Evolutionary conservation across 2,113 vertebrate genomes (phyloP).

Genomic region (Egretta garzetta): DNA sequence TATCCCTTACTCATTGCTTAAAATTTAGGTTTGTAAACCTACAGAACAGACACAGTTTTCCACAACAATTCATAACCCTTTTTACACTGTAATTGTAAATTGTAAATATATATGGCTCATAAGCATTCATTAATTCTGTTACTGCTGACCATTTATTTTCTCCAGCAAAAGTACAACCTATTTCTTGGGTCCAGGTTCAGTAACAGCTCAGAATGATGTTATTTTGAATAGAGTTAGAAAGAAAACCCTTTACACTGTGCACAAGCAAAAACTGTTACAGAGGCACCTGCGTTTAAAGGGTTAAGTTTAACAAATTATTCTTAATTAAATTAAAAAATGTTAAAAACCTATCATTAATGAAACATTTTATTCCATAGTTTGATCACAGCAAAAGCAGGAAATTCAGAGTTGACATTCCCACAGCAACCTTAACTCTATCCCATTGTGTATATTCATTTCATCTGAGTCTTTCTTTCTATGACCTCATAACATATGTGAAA

Average conservation of each 20-base stretch:
- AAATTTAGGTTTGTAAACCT: not conserved
- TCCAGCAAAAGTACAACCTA: not conserved
- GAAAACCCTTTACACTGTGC: not conserved
- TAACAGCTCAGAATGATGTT: not conserved
- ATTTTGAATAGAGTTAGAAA: not conserved
- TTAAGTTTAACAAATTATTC: slow-evolving; percentile 8
- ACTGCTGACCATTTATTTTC: not conserved
- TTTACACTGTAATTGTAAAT: not conserved
- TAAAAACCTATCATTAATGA: not conserved
- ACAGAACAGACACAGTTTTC: not conserved
- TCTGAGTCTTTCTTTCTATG: not conserved
- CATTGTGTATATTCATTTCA: slow-evolving; percentile 43
- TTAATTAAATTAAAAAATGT: not conserved
- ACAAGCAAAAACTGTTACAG: not conserved
- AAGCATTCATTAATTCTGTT: not conserved
- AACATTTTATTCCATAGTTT: not conserved
- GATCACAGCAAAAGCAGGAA: slow-evolving; percentile 39
- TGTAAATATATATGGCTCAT: not conserved
- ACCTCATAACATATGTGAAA: slow-evolving; percentile 33
- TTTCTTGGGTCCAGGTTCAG: not conserved
- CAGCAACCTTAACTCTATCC: slow-evolving; percentile 5
- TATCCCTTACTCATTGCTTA: not conserved
- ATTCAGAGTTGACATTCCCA: slow-evolving; percentile 19
- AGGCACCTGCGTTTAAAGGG: not conserved
- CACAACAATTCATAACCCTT: not conserved